Evolutionary conservation across 2,888 invertebrate genomes (phyloP), one percentile per base, ranked within the genome.

Genomic region (Andrena bicolor): DNA sequence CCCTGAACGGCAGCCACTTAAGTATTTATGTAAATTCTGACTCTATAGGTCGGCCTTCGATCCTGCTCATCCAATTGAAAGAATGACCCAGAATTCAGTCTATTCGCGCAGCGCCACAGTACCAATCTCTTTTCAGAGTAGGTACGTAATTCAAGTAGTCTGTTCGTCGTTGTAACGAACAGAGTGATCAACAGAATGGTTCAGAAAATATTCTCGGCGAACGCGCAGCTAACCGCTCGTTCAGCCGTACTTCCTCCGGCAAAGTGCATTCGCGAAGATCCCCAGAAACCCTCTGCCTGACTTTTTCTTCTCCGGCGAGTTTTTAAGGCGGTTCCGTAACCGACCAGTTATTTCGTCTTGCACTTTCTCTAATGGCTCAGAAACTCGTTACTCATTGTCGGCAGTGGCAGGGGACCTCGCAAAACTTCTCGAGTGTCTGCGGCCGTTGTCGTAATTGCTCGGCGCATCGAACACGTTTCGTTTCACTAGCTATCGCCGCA

Each of bases 291-390:
- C 35, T 35, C 35, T 35, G 35, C 4, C 63, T 60, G 20, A 23
- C 65, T 53, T 48, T 80, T 56, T 28, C 28, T 69, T 63, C 51
- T 8, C 23, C 53, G 16, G 28, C 35, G 58, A 58, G 70, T 72
- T 69, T 79, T 82, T 63, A 63, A 69, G 70, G 63, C 16, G 71
- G 61, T 28, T 56, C 30, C 73, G 6, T 32, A 78, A 69, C 73
- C 53, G 60, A 73, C 58, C 70, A 73, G 80, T 74, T 82, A 76
- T 76, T 51, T 79, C 69, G 68, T 63, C 85, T 85, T 82, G 79
- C 79, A 86, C 85, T 88, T 83, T 78, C 84, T 85, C 85, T 89
- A 89, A 89, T 89, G 88, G 88, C 58, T 41, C 66, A 84, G 87
- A 86, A 88, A 86, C 86, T 88, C 83, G 84, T 89, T 86, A 85